Percentiles rank a stretch among this genome's conserved stretches.
These are phyloP conservation scores for Meloidogyne floridensis DNA, from an alignment of 1,140 invertebrate genomes.

Conservation along the genomic window DNA sequence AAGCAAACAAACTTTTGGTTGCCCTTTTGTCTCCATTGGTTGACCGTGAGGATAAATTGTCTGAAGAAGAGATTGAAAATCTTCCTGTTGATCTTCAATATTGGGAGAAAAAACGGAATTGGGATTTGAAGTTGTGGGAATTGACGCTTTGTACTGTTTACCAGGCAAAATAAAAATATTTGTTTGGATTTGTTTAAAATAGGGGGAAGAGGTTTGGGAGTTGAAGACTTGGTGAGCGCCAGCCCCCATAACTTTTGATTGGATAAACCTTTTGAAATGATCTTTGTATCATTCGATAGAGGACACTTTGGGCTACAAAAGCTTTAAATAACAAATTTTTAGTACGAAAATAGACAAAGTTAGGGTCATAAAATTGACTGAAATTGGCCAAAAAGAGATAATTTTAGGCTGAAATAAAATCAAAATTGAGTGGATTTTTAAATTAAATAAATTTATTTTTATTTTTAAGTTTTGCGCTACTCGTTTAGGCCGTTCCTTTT, in stretches of 20 bases:
- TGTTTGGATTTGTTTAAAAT: not conserved
- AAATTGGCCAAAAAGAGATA: not conserved
- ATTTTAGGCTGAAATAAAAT: too few relatives aligned
- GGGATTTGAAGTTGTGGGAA: conserved; percentile 20
- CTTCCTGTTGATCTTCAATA: conserved; percentile 35
- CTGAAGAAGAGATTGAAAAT: conserved; percentile 36
- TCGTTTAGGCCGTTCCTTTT: conserved; percentile 29
- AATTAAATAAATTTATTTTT: not conserved
- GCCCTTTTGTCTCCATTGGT: conserved; percentile 34
- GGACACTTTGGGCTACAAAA: not conserved
- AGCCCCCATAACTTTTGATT: not conserved
- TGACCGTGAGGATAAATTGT: conserved; percentile 27
- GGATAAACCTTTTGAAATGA: not conserved
- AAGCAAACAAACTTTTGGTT: conserved; percentile 35
- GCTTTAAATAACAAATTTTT: not conserved
- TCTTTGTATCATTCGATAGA: not conserved
- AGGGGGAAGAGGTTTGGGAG: too few relatives aligned
- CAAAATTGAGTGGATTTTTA: not conserved
- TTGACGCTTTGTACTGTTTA: conserved; percentile 36
- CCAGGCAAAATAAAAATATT: conserved; percentile 31
- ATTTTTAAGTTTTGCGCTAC: conserved; percentile 44
- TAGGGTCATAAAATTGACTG: not conserved
- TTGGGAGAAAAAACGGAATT: conserved; percentile 31
- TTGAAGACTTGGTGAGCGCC: not conserved
- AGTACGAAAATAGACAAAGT: not conserved